Evolutionary conservation across 2,888 invertebrate genomes (phyloP).

Genomic region (Drosophila koepferae): DNA sequence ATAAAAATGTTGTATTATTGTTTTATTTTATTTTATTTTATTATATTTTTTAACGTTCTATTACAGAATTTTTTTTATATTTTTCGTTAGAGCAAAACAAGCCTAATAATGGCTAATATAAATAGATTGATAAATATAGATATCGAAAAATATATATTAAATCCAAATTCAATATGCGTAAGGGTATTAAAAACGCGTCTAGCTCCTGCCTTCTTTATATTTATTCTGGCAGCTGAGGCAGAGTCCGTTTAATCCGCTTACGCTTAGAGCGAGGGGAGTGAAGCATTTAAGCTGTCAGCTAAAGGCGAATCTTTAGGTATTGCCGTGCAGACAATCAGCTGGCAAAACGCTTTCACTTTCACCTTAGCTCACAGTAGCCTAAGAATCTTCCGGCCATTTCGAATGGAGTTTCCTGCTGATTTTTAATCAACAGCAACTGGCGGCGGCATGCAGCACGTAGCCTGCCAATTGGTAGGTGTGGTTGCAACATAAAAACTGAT

Average conservation of each 20-base stretch:
- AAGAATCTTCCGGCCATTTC: slow-evolving; percentile 45
- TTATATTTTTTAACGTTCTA: too few species aligned
- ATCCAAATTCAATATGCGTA: neutral
- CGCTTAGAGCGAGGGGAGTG: slow-evolving; percentile 14
- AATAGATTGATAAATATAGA: too few species aligned
- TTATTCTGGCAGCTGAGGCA: slow-evolving; percentile 32
- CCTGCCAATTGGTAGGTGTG: slow-evolving; percentile 55
- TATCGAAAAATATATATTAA: too few species aligned
- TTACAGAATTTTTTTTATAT: too few species aligned
- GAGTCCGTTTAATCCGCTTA: slow-evolving; percentile 69
- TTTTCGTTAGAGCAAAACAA: too few species aligned
- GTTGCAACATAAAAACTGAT: slow-evolving; percentile 79
- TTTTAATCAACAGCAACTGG: slow-evolving; percentile 64
- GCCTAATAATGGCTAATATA: too few species aligned
- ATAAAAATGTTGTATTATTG: too few species aligned
- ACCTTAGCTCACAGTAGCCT: neutral
- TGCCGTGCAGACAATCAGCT: slow-evolving; percentile 15
- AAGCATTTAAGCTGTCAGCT: slow-evolving; percentile 39
- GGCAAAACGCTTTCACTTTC: slow-evolving; percentile 17
- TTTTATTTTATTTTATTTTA: too few species aligned
- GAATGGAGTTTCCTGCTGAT: slow-evolving; percentile 52
- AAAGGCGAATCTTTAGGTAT: slow-evolving; percentile 16
- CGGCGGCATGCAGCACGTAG: slow-evolving; percentile 28
- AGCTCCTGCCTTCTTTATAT: too few species aligned
- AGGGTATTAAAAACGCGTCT: neutral